These are phyloP conservation scores for Pheosia tremula DNA, from an alignment of 2,888 invertebrate genomes.

Conservation along the genomic window DNA sequence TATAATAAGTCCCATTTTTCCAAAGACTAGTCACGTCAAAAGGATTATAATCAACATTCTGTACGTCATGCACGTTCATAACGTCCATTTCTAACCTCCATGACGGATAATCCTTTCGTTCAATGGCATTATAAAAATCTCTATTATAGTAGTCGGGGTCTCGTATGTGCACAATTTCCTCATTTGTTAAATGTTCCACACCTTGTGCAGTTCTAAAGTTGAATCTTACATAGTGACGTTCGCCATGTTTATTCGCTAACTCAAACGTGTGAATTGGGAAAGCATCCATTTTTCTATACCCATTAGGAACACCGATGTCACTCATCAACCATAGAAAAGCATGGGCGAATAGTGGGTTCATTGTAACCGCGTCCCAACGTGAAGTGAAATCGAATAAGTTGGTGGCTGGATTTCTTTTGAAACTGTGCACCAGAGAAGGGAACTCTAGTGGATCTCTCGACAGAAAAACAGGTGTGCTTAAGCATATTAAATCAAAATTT, in stretches of 20 bases:
- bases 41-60: slow-evolving; percentile 63
- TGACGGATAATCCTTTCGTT: slow-evolving; percentile 80
- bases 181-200: slow-evolving; percentile 88
- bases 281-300: slow-evolving; percentile 94
- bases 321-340: slow-evolving; percentile 89
- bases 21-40: slow-evolving; percentile 74
- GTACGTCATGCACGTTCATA: slow-evolving; percentile 65
- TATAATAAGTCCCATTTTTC: slow-evolving; percentile 73
- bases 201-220: slow-evolving; percentile 95
- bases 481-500: slow-evolving; percentile 57
- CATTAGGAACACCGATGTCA: slow-evolving; percentile 95
- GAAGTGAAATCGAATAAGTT: slow-evolving; percentile 57
- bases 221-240: slow-evolving; percentile 92
- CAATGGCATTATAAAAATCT: slow-evolving; percentile 94
- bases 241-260: slow-evolving; percentile 88
- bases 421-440: slow-evolving; percentile 77
- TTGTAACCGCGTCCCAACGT: slow-evolving; percentile 80
- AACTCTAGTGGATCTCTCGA: slow-evolving; percentile 82
- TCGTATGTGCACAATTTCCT: slow-evolving; percentile 85
- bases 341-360: slow-evolving; percentile 88
- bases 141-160: slow-evolving; percentile 93
- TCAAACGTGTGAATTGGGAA: slow-evolving; percentile 96
- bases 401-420: slow-evolving; percentile 83
- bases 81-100: slow-evolving; percentile 75
- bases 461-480: slow-evolving; percentile 83